phyloP scores from a whole-genome alignment of 2,888 invertebrate genomes.

The Meloe dianella region DNA sequence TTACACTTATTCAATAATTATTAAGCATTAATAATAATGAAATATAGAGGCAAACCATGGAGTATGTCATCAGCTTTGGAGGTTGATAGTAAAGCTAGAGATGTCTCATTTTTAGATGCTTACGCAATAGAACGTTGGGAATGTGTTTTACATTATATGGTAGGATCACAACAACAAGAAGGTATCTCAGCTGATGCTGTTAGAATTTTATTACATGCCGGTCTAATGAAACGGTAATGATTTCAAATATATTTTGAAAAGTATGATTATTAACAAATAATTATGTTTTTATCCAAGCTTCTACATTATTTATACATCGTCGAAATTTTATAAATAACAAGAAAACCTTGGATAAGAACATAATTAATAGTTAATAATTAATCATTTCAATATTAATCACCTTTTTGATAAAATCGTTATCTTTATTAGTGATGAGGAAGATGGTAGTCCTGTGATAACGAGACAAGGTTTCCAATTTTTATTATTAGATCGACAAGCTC shows the following conservation, averaged over 20 bases:
- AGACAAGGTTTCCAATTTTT: slow-evolving; percentile 97
- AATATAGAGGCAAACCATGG: slow-evolving; percentile 80
- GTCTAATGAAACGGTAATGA: slow-evolving; percentile 82
- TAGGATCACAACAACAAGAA: slow-evolving; percentile 88
- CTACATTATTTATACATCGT: too few species aligned
- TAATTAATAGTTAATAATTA: too few species aligned
- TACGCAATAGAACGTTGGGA: slow-evolving; percentile 96
- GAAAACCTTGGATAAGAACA: too few species aligned
- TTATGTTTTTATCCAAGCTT: too few species aligned
- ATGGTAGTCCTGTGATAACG: slow-evolving; percentile 87
- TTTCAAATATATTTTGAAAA: neutral
- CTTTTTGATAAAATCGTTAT: too few species aligned
- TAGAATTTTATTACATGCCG: slow-evolving; percentile 87
- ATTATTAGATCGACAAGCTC: slow-evolving; percentile 88
- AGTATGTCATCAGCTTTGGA: slow-evolving; percentile 83
- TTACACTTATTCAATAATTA: neutral
- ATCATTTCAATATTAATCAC: too few species aligned
- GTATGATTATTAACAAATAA: too few species aligned
- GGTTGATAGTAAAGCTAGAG: slow-evolving; percentile 85
- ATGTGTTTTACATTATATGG: slow-evolving; percentile 96
- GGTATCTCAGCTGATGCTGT: slow-evolving; percentile 95
- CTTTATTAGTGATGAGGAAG: slow-evolving; percentile 73
- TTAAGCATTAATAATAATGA: neutral
- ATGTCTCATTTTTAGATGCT: slow-evolving; percentile 84
- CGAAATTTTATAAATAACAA: too few species aligned